Evolutionary conservation across 1,140 invertebrate genomes (phyloP).

Genomic region (Drosophila nasuta): DNA sequence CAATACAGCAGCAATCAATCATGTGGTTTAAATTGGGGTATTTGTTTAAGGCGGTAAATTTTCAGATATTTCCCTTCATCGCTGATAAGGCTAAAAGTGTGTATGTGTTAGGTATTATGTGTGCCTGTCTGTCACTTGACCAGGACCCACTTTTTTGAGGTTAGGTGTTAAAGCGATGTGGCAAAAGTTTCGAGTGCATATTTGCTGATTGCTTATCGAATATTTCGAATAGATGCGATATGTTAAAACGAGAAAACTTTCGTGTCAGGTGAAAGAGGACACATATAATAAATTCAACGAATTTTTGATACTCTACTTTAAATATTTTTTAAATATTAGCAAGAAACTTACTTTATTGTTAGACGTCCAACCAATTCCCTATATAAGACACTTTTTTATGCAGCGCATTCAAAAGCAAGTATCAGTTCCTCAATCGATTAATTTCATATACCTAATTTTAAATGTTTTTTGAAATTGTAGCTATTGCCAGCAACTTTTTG

Average conservation of each 20-base stretch:
- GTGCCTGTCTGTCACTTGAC: slow-evolving; percentile 48
- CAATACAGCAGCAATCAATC: slow-evolving; percentile 72
- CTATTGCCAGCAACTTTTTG: too few relatives aligned
- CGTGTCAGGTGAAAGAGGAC: neutral
- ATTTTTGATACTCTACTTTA: neutral
- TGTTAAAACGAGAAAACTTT: slow-evolving; percentile 1
- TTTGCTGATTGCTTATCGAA: slow-evolving; percentile 45
- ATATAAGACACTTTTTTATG: too few relatives aligned
- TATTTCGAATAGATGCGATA: slow-evolving; percentile 23
- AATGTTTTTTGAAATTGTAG: too few relatives aligned
- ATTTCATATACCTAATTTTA: too few relatives aligned
- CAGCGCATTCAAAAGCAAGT: neutral
- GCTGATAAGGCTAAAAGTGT: slow-evolving; percentile 43
- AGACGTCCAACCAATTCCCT: too few relatives aligned
- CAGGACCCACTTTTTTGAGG: slow-evolving; percentile 30
- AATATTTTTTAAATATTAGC: neutral
- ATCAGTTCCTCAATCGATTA: neutral
- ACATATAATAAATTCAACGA: too few relatives aligned
- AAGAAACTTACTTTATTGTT: too few relatives aligned
- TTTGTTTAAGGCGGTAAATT: slow-evolving; percentile 77
- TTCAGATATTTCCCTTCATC: slow-evolving; percentile 45
- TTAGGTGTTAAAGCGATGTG: slow-evolving; percentile 51
- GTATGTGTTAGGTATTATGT: slow-evolving; percentile 12
- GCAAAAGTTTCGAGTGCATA: slow-evolving; percentile 54
- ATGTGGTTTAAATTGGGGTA: slow-evolving; percentile 83